Percentiles rank a stretch among this genome's conserved stretches.
phyloP scores from a whole-genome alignment of 1,140 invertebrate species.

The Hesperophylax magnus region DNA sequence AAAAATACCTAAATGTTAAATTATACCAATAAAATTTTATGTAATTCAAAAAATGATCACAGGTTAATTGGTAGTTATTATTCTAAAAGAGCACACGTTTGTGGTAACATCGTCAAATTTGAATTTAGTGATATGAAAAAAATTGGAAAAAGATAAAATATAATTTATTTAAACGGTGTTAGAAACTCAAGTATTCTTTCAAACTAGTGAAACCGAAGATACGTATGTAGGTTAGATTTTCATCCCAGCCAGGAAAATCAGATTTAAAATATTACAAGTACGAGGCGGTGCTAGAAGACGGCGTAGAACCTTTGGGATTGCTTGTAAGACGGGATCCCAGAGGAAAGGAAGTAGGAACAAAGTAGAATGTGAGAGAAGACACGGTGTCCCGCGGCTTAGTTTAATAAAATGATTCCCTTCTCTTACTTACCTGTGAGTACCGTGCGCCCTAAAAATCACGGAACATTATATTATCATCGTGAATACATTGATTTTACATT shows the following conservation, averaged over 20 bases:
- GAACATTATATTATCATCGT: neutral
- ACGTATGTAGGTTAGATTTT: no score
- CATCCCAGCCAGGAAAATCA: neutral
- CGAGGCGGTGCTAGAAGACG: neutral
- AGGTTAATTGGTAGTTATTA: no score
- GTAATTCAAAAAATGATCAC: no score
- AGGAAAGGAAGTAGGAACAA: neutral
- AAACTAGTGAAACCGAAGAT: no score
- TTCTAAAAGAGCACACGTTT: no score
- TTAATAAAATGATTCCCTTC: constrained; percentile 40
- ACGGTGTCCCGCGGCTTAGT: constrained; percentile 38
- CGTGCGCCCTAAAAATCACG: neutral
- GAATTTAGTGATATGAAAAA: no score
- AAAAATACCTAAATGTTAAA: no score
- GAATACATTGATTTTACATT: constrained; percentile 7
- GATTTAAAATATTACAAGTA: neutral
- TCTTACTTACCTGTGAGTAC: neutral
- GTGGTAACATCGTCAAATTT: no score
- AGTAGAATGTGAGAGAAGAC: constrained; percentile 8
- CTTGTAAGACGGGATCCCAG: neutral
- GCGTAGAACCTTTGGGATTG: constrained; percentile 12
- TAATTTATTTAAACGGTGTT: no score
- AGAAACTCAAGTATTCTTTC: no score
- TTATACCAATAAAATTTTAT: no score
- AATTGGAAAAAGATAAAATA: no score